Evolutionary conservation across 2,888 invertebrate species (phyloP), one percentile per base, ranked within the genome.

Genomic region (Parnassius glacialis): DNA sequence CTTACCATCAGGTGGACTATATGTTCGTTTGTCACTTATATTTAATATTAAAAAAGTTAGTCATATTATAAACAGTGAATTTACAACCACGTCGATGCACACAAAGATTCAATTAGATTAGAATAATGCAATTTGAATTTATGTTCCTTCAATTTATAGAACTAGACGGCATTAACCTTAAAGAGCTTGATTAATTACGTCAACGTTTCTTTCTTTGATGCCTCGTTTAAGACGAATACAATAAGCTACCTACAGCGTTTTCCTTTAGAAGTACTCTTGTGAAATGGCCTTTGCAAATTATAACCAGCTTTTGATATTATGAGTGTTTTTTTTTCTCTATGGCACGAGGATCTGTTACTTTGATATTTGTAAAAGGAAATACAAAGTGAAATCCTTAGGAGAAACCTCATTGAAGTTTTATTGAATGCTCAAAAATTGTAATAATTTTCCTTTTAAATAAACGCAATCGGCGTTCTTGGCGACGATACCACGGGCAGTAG

Each of bases 171-270:
- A 44, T 45, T 51, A 54, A 58, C 34, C 44, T 47, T n/a, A 54
- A 57, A 62, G 53, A 42, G 59, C 52, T 58, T 25, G 57, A 20
- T 62, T 62, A 62, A 62, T 62, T 62, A 50, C 44, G 50, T 51
- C 12, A 34, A 20, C 58, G 43, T 62, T 53, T 53, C 52, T 48
- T 58, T 58, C 62, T 57, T 53, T 57, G 57, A 58, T 54, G 43
- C 41, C 51, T 62, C 60, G 50, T 51, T 58, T 62, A 54, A 54
- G 50, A 44, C 53, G 62, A 20, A 10, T 16, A 58, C 54, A 62
- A 58, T 54, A 34, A 54, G 41, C 59, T 34, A 9, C 13, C 41
- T 47, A 47, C 47, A 53, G 43, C 53, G 34, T 50, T 48, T 51
- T 44, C 50, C 51, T 47, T 55, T 44, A n/a, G 11, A 53, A 58